Base-by-base conservation (phyloP, 2,888 invertebrate genomes). In the Caenorhabditis panamensis region DNA sequence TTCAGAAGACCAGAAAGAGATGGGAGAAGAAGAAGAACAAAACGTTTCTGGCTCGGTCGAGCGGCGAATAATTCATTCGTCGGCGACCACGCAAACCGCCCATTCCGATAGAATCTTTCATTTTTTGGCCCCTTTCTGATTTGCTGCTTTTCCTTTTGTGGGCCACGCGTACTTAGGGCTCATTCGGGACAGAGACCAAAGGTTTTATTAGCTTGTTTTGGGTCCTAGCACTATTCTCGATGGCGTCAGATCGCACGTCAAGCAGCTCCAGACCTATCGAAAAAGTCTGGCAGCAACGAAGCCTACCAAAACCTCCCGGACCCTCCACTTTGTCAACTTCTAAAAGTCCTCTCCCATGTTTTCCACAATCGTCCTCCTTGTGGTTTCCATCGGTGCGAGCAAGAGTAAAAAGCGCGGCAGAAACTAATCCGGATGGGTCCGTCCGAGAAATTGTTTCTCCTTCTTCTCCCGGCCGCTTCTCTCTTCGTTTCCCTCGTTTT, bases 31-130 rank as follows among this genome's bases (percentile, higher is more conserved):
- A 54, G 51, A 61, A 62, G 61, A 61, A 44, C 59, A 69, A 69
- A 69, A 71, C 68, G 68, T 68, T 68, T 68, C 58, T 47, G 58
- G 69, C 59, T 69, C 51, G 59, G 31, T 22, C 26, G 69, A 61
- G 66, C 47, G 66, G 51, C 75, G 75, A 75, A 75, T 75, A 75
- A 75, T 75, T 75, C 75, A 75, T 75, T 61, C 28, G 58, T 59
- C 66, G 18, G 6, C 56, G 22, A 13, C 64, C 64, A 53, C 72
- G 53, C 53, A 54, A 47, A 56, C 26, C 61, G 51, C 66, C 51
- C 44, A 36, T 36, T 36, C 36, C 36, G 36, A 36, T 36, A 59
- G 41, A 26, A 44, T 67, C 53, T 44, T n/a, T 37, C 41, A 3
- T 54, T 54, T 18, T 28, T 28, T 62, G n/a, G n/a, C n/a, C n/a